A percentile compares a stretch with the other conserved stretches of the same genome.
These are phyloP conservation scores for Oxyteleia sp. DNA, from an alignment of 2,888 invertebrate species.

Conservation along the genomic window DNA sequence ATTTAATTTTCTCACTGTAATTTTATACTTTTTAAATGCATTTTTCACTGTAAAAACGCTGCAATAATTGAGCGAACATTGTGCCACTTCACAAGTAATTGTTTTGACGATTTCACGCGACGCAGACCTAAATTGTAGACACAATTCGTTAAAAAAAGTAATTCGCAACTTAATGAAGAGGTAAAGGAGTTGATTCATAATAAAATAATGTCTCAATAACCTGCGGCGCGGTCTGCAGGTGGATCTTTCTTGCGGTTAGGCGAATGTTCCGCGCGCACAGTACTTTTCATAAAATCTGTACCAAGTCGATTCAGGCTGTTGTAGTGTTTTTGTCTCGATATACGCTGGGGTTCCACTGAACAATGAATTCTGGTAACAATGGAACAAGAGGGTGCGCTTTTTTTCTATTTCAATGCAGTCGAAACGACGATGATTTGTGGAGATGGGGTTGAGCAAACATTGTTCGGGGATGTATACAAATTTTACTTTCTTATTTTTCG, in stretches of 20 bases:
- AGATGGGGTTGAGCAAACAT: conserved; percentile 61
- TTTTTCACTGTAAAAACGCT: too few species aligned
- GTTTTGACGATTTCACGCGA: too few species aligned
- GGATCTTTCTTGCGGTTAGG: conserved; percentile 39
- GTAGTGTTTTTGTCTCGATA: conserved; percentile 56
- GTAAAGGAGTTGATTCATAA: conserved; percentile 23
- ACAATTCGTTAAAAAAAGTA: too few species aligned
- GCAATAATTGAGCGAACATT: too few species aligned
- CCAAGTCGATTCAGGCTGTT: conserved; percentile 38
- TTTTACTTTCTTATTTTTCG: conserved; percentile 39
- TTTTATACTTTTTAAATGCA: too few species aligned
- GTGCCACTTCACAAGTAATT: too few species aligned
- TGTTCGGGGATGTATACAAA: conserved; percentile 38
- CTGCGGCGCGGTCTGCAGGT: conserved; percentile 26
- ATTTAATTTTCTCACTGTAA: too few species aligned
- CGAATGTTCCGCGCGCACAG: conserved; percentile 19
- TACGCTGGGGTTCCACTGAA: conserved; percentile 55
- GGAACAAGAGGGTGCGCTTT: conserved; percentile 61
- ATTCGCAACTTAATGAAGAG: conserved; percentile 31
- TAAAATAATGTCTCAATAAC: conserved; percentile 54
- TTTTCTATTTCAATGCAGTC: conserved; percentile 58
- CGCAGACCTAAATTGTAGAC: too few species aligned
- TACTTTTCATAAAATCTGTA: conserved; percentile 50
- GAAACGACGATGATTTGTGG: conserved; percentile 61
- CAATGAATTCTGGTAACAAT: conserved; percentile 69